These are phyloP conservation scores for Cryptocephalus primarius DNA, from an alignment of 2,888 invertebrate genomes.

Conservation along the genomic window DNA sequence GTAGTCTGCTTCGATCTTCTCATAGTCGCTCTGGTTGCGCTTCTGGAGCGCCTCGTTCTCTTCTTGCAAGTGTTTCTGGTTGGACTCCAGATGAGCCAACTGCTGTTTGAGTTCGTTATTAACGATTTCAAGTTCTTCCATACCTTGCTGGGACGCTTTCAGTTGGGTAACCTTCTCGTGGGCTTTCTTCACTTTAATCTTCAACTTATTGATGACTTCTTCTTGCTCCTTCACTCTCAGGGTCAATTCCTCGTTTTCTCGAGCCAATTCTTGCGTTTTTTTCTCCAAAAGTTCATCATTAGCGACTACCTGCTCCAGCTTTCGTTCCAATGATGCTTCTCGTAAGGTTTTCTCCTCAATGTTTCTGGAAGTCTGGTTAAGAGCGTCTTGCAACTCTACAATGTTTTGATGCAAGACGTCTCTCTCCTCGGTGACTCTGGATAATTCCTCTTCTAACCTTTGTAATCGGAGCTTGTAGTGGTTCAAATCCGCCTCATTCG, in stretches of 20 bases:
- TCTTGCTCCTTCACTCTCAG: constrained; percentile 19
- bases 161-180: constrained; percentile 20
- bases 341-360: constrained; percentile 47
- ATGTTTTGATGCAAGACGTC: constrained; percentile 49
- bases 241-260: constrained; percentile 19
- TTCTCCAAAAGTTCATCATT: constrained; percentile 51
- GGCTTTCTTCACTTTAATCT: constrained; percentile 19
- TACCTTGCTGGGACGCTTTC: constrained; percentile 13
- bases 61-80: constrained; percentile 34
- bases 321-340: constrained; percentile 51
- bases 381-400: constrained; percentile 48
- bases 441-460: constrained; percentile 55
- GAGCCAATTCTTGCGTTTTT: constrained; percentile 44
- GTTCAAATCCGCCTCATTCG: constrained; percentile 53
- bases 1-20: constrained; percentile 42
- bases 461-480: constrained; percentile 53
- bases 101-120: constrained; percentile 40
- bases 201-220: constrained; percentile 18
- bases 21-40: constrained; percentile 36
- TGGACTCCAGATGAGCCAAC: constrained; percentile 40
- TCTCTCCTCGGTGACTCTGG: constrained; percentile 49
- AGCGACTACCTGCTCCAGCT: constrained; percentile 49
- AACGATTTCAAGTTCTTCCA: constrained; percentile 36
- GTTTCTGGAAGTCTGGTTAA: constrained; percentile 43
- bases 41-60: constrained; percentile 36